A percentile compares a stretch with the other conserved stretches of the same genome.
Evolutionary conservation across 2,113 vertebrate genomes (phyloP).

Genomic region (Dipodomys ordii): DNA sequence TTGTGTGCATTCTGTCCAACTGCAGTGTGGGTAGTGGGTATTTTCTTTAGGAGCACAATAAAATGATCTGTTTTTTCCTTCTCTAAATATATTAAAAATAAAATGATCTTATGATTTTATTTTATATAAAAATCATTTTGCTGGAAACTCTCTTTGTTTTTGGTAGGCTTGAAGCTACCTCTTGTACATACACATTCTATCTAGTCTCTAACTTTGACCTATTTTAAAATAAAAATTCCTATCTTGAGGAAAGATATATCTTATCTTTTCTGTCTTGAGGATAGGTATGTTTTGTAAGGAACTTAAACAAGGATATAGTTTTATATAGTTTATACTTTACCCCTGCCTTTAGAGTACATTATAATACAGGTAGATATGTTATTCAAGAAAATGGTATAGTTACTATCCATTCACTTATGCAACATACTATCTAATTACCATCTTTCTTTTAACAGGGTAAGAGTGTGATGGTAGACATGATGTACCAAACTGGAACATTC

Average conservation of each 20-base stretch:
- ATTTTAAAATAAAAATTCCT: conserved; percentile 1
- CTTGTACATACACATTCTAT: neutral
- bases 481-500: conserved; percentile 87
- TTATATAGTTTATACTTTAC: neutral
- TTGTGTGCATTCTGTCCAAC: neutral
- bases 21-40: neutral
- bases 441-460: conserved; percentile 83
- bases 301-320: neutral
- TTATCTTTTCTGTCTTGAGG: neutral
- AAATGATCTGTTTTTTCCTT: neutral
- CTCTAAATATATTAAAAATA: neutral
- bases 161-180: neutral
- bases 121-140: neutral
- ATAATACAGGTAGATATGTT: neutral
- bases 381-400: neutral
- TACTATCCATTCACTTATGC: neutral
- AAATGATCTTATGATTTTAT: neutral
- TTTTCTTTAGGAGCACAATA: neutral
- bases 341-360: neutral
- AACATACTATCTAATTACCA: neutral
- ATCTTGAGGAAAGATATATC: neutral
- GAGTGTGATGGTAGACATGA: conserved; percentile 89
- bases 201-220: neutral
- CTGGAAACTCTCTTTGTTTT: neutral
- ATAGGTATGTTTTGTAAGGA: neutral